phyloP scores from a whole-genome alignment of 2,888 invertebrate species.

The Synergus laeviventris region DNA sequence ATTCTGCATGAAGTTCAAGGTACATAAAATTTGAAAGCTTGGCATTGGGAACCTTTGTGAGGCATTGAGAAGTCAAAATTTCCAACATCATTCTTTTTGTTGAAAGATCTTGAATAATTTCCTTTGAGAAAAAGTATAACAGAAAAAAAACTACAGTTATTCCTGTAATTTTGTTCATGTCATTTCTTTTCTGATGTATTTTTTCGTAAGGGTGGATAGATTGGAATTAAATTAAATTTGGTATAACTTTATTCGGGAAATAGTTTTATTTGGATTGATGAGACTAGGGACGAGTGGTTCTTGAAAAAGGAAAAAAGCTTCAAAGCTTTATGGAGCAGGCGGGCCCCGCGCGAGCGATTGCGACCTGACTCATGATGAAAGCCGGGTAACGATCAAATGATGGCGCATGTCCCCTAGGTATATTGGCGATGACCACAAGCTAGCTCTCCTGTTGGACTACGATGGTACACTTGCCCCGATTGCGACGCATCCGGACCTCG shows the following conservation, averaged over 20 bases:
- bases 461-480: slow-evolving; percentile 93
- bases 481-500: slow-evolving; percentile 92
- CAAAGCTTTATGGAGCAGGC: slow-evolving; percentile 53
- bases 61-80: not conserved
- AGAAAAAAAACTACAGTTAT: no score
- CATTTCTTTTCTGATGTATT: no score
- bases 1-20: slow-evolving; percentile 44
- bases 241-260: slow-evolving; percentile 30
- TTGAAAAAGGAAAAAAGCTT: slow-evolving; percentile 19
- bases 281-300: slow-evolving; percentile 4
- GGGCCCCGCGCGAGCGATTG: slow-evolving; percentile 71
- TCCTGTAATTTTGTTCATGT: no score
- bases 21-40: not conserved
- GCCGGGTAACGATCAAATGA: slow-evolving; percentile 72
- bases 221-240: slow-evolving; percentile 18
- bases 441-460: slow-evolving; percentile 90
- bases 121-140: no score
- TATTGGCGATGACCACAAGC: slow-evolving; percentile 90
- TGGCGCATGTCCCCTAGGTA: slow-evolving; percentile 80
- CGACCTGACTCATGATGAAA: slow-evolving; percentile 71
- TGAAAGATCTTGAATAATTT: not conserved
- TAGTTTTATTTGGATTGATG: slow-evolving; percentile 17
- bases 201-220: no score
- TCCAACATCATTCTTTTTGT: not conserved
- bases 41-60: not conserved